These are phyloP conservation scores for Atta colombica DNA, from an alignment of 1,140 invertebrate species.

Conservation along the genomic window DNA sequence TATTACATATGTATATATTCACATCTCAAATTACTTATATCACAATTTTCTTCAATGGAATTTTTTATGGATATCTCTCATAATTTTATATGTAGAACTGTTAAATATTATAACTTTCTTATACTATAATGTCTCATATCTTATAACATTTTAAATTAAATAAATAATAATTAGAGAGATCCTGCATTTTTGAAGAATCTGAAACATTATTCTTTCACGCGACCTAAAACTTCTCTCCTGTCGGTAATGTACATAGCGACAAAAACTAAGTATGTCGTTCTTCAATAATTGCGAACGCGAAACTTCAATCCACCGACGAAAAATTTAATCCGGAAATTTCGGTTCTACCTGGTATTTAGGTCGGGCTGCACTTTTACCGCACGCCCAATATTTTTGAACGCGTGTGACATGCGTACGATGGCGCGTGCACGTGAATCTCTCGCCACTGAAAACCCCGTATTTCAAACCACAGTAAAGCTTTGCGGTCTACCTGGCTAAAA, in stretches of 20 bases:
- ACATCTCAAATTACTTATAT: no score
- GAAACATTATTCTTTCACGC: conserved; percentile 38
- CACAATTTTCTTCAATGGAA: neutral
- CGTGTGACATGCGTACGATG: conserved; percentile 24
- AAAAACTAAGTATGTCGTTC: conserved; percentile 55
- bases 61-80: neutral
- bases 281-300: conserved; percentile 54
- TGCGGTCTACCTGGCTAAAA: conserved; percentile 34
- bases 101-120: neutral
- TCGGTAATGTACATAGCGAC: conserved; percentile 31
- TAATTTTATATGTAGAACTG: neutral
- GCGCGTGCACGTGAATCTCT: conserved; percentile 32
- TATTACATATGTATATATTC: no score
- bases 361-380: conserved; percentile 49
- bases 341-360: conserved; percentile 52
- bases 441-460: conserved; percentile 36
- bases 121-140: neutral
- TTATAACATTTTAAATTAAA: neutral
- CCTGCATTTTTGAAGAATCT: neutral
- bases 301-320: conserved; percentile 41
- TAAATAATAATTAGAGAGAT: neutral
- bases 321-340: conserved; percentile 60
- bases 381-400: conserved; percentile 46
- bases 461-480: conserved; percentile 40
- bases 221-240: conserved; percentile 25